Base-by-base conservation (phyloP, 1,140 invertebrate genomes). In the Hermatobates lingyangjiaoensis region DNA sequence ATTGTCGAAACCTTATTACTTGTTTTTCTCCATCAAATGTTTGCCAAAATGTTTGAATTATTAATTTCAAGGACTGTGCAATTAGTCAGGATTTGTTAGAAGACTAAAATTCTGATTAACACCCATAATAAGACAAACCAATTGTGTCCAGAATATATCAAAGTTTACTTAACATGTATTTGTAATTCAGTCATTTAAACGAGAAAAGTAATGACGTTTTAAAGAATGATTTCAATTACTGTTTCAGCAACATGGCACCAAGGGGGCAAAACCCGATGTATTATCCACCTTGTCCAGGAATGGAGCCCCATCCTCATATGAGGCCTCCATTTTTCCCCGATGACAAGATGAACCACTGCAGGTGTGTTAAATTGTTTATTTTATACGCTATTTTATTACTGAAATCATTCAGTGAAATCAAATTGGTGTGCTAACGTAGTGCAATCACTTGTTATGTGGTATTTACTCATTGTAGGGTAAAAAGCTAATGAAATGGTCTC, bases 211-310 rank as follows among this genome's bases (percentile, higher is more conserved):
- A 21, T 28, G 3, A 21, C 24, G 45, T 10, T 34, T 47, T 7
- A 39, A 48, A 40, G 38, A 27, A 25, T 26, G 23, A n/a, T 23
- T 47, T 27, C 20, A 23, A 23, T n/a, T 20, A n/a, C 15, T 38
- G 40, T 51, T 46, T 28, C 15, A 54, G 28, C 45, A 63, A 60
- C 52, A 63, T 63, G 61, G 39, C 14, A 42, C 60, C 61, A 38
- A 58, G 62, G 61, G 62, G 62, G 42, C 58, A 61, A 18, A 60
- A 57, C 52, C 60, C 60, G 48, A 63, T 63, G 60, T 63, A 61
- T 51, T 63, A 62, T 28, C 52, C 58, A 18, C 60, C 60, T 42
- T 59, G 57, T 47, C 55, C 58, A 25, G 58, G 51, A 2, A 55
- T 53, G 52, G 57, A 57, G n/a, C 58, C 58, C 27, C 54, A 57